Base-by-base conservation (phyloP, 2,888 invertebrate species). In the Morpho deidamia region DNA sequence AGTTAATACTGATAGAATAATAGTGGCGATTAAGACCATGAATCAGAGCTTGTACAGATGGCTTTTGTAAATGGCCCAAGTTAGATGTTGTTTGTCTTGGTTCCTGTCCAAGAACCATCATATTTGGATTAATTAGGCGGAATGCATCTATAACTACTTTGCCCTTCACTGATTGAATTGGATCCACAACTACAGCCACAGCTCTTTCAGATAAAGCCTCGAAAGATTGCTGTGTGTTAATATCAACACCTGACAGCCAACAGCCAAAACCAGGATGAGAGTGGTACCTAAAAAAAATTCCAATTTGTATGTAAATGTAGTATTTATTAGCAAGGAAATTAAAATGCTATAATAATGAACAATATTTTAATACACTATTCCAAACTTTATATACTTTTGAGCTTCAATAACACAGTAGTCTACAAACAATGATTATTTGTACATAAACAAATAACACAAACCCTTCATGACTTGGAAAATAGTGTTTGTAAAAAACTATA, bases 131-230 rank as follows among this genome's bases (percentile, higher is more conserved):
- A 74, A 99, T 99, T 64, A 99, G 92, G 69, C 99, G 95, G 91
- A 99, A 99, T 60, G 99, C 99, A 91, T 99, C 99, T 72, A 99
- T 99, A n/a, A 99, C 99, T 44, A 99, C 98, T 92, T 99, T 96
- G 69, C 99, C 99, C 90, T 99, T 99, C 3, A 99, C 99, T 52
- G 98, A 98, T 78, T 99, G 99, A 73, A 99, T 99, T 9, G 99
- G 99, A 88, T 99, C 99, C 33, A 99, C 99, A 1, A 99, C 99
- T 41, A 99, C 99, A 59, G 99, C 99, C 0, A 99, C 99, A 32
- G 99, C 99, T 72, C 99, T 91, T 77, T 99, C 99, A 33, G 98
- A 98, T 7, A 99, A 91, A 0, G 99, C 99, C 84, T 99, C 99
- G 83, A 99, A 99, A 54, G 98, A 99, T 83, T 99, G 99, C 80